Conservation (phyloP, 2,797 vertebrate species). For the Epinephelus awoara region DNA sequence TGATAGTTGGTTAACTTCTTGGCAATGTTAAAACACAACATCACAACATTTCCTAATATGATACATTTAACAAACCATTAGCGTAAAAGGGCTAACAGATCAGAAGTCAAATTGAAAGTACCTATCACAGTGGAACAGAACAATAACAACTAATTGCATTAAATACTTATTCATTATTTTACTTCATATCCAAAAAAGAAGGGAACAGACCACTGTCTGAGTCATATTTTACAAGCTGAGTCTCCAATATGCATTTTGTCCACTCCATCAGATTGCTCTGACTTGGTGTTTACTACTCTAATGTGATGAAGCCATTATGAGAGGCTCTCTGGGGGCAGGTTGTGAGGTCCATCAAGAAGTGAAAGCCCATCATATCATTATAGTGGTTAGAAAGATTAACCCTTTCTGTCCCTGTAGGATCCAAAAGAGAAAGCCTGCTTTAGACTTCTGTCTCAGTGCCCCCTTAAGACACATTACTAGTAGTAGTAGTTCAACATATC, state of each 20-base stretch:
- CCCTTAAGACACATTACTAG: not conserved
- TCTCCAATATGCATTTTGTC: conserved; percentile 45
- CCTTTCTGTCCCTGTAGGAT: conserved; percentile 1
- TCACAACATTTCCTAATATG: not conserved
- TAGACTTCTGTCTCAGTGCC: not conserved
- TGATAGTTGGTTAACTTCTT: conserved; percentile 13
- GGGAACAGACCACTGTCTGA: not conserved
- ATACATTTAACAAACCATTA: not conserved
- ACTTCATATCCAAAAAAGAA: not conserved
- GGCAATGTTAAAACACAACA: conserved; percentile 9
- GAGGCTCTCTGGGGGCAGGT: conserved; percentile 24
- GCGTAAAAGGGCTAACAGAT: not conserved
- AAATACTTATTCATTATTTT: not conserved
- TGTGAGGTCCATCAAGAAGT: conserved; percentile 35
- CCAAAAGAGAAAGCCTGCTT: not conserved
- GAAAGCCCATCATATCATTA: conserved; percentile 42
- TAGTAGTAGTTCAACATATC: no score
- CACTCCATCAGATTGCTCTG: conserved; percentile 61
- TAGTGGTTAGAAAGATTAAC: conserved; percentile 29
- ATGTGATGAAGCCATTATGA: conserved; percentile 59
- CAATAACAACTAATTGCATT: not conserved
- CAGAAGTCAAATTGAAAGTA: not conserved
- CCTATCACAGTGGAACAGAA: not conserved
- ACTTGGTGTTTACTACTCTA: conserved; percentile 44
- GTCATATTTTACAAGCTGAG: not conserved